phyloP scores from a whole-genome alignment of 2,888 invertebrate genomes.

The Branchipolynoe longqiensis region DNA sequence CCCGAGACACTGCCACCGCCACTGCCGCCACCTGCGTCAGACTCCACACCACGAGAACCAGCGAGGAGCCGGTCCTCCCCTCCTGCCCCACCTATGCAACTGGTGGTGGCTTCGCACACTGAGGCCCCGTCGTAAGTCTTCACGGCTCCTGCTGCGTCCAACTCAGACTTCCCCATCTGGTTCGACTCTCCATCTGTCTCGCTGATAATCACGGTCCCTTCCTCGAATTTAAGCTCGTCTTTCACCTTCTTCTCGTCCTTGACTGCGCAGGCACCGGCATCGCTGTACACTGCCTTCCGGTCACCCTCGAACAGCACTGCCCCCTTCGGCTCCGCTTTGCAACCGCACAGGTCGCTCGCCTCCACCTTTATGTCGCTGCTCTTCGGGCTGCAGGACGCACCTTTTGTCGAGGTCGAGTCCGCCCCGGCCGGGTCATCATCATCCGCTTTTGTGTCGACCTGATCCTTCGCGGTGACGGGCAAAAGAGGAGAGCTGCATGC shows the following conservation, averaged over 20 bases:
- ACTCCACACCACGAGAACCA: too few species aligned
- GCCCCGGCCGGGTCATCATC: too few species aligned
- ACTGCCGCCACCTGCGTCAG: not conserved
- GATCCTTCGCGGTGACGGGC: not conserved
- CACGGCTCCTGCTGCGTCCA: not conserved
- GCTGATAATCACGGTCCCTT: too few species aligned
- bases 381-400: not conserved
- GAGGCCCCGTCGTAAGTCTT: not conserved
- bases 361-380: slow-evolving; percentile 10
- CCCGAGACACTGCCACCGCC: not conserved
- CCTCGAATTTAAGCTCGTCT: not conserved
- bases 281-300: not conserved
- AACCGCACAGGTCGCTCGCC: not conserved
- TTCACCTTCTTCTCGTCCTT: not conserved
- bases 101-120: too few species aligned
- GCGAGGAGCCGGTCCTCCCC: too few species aligned
- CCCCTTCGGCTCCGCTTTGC: not conserved
- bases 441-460: not conserved
- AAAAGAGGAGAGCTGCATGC: too few species aligned
- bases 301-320: not conserved
- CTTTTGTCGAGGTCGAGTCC: not conserved
- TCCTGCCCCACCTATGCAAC: too few species aligned
- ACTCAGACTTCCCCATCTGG: slow-evolving; percentile 28
- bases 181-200: not conserved
- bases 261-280: not conserved